phyloP scores from a whole-genome alignment of 1,140 invertebrate species.

The Tetramorium parvispinum region DNA sequence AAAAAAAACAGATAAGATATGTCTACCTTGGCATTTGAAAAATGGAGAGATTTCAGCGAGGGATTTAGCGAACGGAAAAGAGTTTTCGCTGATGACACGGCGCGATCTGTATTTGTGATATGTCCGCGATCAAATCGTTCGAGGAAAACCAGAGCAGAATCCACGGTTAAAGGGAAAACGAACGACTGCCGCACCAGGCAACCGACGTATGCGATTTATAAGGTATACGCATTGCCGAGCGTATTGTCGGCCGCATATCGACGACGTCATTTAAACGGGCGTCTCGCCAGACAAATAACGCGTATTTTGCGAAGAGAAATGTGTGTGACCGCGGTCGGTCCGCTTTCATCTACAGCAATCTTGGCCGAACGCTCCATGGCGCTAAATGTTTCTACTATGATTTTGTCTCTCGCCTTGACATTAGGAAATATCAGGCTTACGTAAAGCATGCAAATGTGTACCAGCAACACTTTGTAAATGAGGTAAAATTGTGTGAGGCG shows the following conservation, averaged over 20 bases:
- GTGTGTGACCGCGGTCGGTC: neutral
- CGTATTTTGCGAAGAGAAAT: neutral
- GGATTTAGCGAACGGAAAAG: neutral
- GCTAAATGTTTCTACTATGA: neutral
- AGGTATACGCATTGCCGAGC: neutral
- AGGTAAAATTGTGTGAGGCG: slow-evolving; percentile 8
- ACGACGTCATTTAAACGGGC: slow-evolving; percentile 47
- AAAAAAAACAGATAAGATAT: neutral
- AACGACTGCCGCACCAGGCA: slow-evolving; percentile 8
- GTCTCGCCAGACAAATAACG: slow-evolving; percentile 34
- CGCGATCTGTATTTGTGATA: too few species aligned
- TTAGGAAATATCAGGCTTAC: slow-evolving; percentile 19
- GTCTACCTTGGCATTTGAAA: slow-evolving; percentile 51
- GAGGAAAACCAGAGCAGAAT: neutral
- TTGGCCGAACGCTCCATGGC: neutral
- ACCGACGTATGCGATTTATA: slow-evolving; percentile 34
- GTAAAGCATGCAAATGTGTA: neutral
- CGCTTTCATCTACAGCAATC: neutral
- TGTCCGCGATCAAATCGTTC: neutral
- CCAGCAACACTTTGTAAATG: slow-evolving; percentile 9
- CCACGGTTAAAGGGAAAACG: slow-evolving; percentile 25
- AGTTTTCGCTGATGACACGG: neutral
- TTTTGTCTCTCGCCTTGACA: neutral
- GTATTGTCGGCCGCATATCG: slow-evolving; percentile 11
- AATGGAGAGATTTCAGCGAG: neutral